A percentile compares a stretch with the other conserved stretches of the same genome.
phyloP scores from a whole-genome alignment of 2,888 invertebrate genomes.

The Chalcis sispes region DNA sequence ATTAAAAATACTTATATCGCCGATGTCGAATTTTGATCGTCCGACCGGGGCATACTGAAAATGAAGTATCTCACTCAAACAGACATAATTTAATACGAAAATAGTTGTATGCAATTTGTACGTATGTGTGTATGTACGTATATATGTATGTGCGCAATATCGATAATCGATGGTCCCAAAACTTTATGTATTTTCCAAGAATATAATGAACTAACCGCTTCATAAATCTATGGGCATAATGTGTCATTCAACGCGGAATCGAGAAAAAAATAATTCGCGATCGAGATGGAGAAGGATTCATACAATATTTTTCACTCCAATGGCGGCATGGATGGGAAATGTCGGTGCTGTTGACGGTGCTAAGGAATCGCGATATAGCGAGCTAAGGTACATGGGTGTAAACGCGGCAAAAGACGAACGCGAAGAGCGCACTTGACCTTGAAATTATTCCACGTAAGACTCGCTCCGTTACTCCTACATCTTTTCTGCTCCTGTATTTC shows the following conservation, averaged over 20 bases:
- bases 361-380: background rate
- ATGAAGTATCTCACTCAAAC: slow-evolving; percentile 50
- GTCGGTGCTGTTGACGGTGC: no score
- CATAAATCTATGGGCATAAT: slow-evolving; percentile 56
- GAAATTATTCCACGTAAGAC: background rate
- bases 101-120: slow-evolving; percentile 48
- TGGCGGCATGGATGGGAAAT: background rate
- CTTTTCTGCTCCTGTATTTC: no score
- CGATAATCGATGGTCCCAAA: slow-evolving; percentile 22
- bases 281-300: background rate
- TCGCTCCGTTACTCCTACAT: background rate
- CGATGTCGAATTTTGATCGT: background rate
- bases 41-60: slow-evolving; percentile 15
- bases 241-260: slow-evolving; percentile 58
- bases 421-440: slow-evolving; percentile 16
- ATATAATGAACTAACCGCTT: background rate
- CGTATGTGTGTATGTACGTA: slow-evolving; percentile 20
- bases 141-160: background rate
- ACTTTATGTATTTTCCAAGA: slow-evolving; percentile 4
- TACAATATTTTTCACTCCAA: slow-evolving; percentile 10
- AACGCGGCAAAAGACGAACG: background rate
- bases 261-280: slow-evolving; percentile 7
- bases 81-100: slow-evolving; percentile 45
- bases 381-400: background rate
- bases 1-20: background rate